These are phyloP conservation scores for Eupithecia subumbrata DNA, from an alignment of 2,888 invertebrate species.

Conservation along the genomic window DNA sequence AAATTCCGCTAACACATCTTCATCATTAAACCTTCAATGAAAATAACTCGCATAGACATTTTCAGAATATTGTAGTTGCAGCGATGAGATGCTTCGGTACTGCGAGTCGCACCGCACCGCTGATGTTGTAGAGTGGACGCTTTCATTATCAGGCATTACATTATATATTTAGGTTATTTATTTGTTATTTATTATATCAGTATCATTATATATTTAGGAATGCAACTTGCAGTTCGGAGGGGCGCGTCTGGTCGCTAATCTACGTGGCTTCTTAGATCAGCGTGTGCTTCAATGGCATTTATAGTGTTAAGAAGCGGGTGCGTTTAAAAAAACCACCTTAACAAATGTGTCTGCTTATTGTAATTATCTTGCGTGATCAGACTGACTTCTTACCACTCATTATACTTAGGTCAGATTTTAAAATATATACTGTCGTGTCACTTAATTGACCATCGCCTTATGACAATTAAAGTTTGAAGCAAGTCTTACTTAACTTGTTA, in stretches of 20 bases:
- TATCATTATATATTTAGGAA: too few species aligned
- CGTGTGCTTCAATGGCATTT: not conserved
- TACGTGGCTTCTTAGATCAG: not conserved
- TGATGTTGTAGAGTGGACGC: not conserved
- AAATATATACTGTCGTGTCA: not conserved
- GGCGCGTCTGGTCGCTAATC: not conserved
- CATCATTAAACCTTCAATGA: not conserved
- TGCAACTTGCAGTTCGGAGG: not conserved
- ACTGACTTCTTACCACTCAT: not conserved
- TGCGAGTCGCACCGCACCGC: not conserved
- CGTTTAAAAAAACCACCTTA: not conserved
- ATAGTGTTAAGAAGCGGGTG: not conserved
- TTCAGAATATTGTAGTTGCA: not conserved
- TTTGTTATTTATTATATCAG: too few species aligned
- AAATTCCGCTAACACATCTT: too few species aligned
- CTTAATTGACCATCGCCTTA: not conserved
- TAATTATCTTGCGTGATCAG: not conserved
- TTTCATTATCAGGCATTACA: not conserved
- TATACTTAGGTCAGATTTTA: not conserved
- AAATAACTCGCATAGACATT: not conserved
- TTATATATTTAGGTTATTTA: too few species aligned
- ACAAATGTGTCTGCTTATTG: not conserved
- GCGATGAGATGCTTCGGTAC: not conserved
- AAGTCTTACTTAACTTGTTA: not conserved
- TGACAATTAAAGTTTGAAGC: not conserved